phyloP scores from a whole-genome alignment of 2,113 vertebrate species.

The Cheirogaleus medius region DNA sequence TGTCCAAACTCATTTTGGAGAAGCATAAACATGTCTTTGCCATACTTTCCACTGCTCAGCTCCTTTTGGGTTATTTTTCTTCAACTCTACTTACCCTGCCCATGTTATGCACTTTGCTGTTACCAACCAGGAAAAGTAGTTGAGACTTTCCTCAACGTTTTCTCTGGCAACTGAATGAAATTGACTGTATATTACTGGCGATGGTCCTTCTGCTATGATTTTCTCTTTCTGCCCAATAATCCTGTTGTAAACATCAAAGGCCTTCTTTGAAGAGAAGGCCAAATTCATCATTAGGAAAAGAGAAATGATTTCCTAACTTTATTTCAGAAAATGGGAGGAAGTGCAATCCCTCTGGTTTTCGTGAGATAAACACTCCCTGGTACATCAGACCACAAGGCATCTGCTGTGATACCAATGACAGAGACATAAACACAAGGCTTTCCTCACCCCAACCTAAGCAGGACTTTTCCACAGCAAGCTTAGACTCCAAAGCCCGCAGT shows the following conservation, averaged over 20 bases:
- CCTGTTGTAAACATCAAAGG: conserved; percentile 81
- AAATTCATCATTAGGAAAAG: conserved; percentile 81
- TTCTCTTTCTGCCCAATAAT: conserved; percentile 76
- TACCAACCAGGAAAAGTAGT: conserved; percentile 10
- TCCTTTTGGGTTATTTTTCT: background rate
- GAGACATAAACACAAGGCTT: conserved; percentile 72
- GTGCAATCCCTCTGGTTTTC: conserved; percentile 72
- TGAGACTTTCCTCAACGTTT: conserved; percentile 76
- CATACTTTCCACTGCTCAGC: background rate
- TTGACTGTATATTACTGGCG: conserved; percentile 71
- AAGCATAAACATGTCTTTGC: conserved; percentile 2
- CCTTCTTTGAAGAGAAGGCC: conserved; percentile 85
- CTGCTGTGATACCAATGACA: conserved; percentile 72
- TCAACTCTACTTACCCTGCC: background rate
- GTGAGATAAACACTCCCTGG: conserved; percentile 76
- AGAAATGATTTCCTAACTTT: conserved; percentile 83
- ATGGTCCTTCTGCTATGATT: conserved; percentile 71
- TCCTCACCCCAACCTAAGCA: conserved; percentile 10
- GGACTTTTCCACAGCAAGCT: background rate
- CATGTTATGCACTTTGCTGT: background rate
- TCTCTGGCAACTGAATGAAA: conserved; percentile 79
- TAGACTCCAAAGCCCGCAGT: background rate
- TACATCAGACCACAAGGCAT: conserved; percentile 76
- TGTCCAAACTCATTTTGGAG: conserved; percentile 26
- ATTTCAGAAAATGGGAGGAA: conserved; percentile 83